Evolutionary conservation across 35 echinoderm and acorn worm species (phyloP).

Genomic region (Acanthaster planci): DNA sequence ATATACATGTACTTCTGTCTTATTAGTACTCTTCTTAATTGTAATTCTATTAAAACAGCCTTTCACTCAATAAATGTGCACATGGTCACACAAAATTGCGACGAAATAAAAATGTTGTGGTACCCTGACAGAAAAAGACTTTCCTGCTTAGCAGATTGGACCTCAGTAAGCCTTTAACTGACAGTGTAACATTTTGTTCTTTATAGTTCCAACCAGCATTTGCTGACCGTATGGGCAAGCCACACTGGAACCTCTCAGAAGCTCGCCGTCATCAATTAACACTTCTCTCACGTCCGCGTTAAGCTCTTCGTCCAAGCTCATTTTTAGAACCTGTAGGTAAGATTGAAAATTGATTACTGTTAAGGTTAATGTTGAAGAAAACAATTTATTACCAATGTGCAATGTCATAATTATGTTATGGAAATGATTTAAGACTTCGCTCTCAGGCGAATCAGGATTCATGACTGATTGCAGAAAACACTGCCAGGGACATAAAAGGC

Average conservation of each 20-base stretch:
- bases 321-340: conserved; percentile 43
- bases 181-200: conserved; percentile 42
- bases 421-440: too few species aligned
- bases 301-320: conserved; percentile 40
- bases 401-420: too few species aligned
- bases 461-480: too few species aligned
- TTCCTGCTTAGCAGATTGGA: too few species aligned
- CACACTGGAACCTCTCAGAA: conserved; percentile 54
- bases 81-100: too few species aligned
- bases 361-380: neutral
- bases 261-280: conserved; percentile 44
- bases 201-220: conserved; percentile 62
- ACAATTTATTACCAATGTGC: neutral
- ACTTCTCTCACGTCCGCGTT: conserved; percentile 66
- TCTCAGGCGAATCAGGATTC: too few species aligned
- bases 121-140: too few species aligned
- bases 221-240: conserved; percentile 53
- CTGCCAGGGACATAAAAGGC: neutral
- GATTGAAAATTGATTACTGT: neutral
- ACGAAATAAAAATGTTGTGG: too few species aligned
- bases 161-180: conserved; percentile 17
- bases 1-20: too few species aligned
- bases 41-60: too few species aligned
- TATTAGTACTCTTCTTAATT: too few species aligned
- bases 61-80: too few species aligned